Evolutionary conservation across 1,140 invertebrate species (phyloP).

Genomic region (Pissodes strobi): DNA sequence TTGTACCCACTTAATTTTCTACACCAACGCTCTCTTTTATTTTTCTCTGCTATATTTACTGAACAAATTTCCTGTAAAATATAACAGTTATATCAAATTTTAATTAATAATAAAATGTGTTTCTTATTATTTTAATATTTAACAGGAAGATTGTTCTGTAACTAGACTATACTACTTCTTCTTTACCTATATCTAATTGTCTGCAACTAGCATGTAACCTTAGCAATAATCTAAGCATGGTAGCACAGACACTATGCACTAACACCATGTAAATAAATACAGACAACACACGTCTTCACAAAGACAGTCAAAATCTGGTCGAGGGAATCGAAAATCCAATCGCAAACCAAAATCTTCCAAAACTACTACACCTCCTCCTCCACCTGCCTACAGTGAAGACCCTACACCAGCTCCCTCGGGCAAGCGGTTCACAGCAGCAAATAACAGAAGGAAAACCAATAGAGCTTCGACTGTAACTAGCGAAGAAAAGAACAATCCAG

Average conservation of each 20-base stretch:
- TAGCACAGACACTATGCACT: conserved; percentile 42
- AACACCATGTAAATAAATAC: conserved; percentile 57
- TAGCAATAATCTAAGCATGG: conserved; percentile 33
- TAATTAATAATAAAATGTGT: too few relatives aligned
- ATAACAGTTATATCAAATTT: too few relatives aligned
- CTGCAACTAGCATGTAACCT: conserved; percentile 11
- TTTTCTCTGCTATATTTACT: too few relatives aligned
- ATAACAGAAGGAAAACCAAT: conserved; percentile 42
- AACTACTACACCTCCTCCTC: conserved; percentile 56
- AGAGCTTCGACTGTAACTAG: conserved; percentile 31
- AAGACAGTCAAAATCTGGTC: conserved; percentile 51
- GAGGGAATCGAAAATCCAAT: conserved; percentile 54
- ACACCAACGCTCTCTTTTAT: too few relatives aligned
- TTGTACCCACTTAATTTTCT: too few relatives aligned
- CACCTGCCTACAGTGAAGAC: conserved; percentile 68
- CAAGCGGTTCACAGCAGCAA: conserved; percentile 49
- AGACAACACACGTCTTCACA: conserved; percentile 53
- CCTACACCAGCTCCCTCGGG: conserved; percentile 57
- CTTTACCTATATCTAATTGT: neutral
- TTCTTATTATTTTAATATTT: too few relatives aligned
- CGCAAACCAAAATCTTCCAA: conserved; percentile 39
- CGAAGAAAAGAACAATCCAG: conserved; percentile 52
- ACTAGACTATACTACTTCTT: too few relatives aligned
- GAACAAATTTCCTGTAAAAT: too few relatives aligned
- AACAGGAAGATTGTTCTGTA: too few relatives aligned